Percentiles rank a stretch among this genome's conserved stretches.
phyloP scores from a whole-genome alignment of 1,140 invertebrate genomes.

The Drosophila willistoni region DNA sequence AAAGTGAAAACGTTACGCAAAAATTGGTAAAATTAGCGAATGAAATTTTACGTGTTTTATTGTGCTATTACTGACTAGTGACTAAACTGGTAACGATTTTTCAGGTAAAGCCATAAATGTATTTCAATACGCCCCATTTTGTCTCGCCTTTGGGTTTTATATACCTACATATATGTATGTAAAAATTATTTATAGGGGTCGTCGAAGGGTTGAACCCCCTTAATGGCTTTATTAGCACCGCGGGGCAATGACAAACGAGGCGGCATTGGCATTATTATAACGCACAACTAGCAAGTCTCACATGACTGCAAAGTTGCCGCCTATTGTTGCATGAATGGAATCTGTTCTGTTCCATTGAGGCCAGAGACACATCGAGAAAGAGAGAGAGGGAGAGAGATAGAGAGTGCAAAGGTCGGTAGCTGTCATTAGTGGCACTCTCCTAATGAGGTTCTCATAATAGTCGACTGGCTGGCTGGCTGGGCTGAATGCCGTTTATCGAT shows the following conservation, averaged over 20 bases:
- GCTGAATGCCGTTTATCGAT: constrained; percentile 46
- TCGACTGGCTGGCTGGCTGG: background rate
- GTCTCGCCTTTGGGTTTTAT: constrained; percentile 16
- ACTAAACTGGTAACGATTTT: constrained; percentile 50
- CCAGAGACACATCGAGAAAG: background rate
- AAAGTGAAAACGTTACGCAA: constrained; percentile 45
- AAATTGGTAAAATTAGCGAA: constrained; percentile 54
- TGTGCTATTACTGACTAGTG: constrained; percentile 53
- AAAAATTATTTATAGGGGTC: constrained; percentile 72
- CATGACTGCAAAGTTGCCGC: constrained; percentile 42
- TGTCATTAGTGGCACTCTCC: constrained; percentile 56
- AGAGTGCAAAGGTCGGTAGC: constrained; percentile 24
- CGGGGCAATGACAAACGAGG: constrained; percentile 64
- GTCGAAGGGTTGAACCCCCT: constrained; percentile 67
- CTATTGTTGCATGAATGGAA: constrained; percentile 48
- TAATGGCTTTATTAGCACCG: constrained; percentile 78
- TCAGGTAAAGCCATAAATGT: constrained; percentile 17
- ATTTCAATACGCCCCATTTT: constrained; percentile 8
- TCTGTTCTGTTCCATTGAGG: constrained; percentile 38
- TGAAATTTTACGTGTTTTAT: constrained; percentile 50
- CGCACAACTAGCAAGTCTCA: constrained; percentile 21
- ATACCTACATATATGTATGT: too few species aligned
- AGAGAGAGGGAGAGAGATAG: background rate
- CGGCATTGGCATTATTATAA: constrained; percentile 59
- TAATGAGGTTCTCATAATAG: constrained; percentile 50